Conservation (phyloP, 2,888 invertebrate genomes). For the Griposia aprilina region DNA sequence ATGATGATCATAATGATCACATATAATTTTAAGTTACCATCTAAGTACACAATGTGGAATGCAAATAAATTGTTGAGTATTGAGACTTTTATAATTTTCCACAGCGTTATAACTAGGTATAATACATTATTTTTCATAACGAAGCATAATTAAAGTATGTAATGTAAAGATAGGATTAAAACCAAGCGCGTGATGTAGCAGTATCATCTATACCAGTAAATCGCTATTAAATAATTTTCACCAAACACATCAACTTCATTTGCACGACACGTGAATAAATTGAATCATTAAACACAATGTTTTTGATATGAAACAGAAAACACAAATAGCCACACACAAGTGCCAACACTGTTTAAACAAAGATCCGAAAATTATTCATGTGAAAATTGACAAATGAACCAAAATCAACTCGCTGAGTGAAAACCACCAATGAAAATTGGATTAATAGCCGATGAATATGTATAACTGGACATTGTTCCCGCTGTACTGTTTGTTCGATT, state of each 20-base stretch:
- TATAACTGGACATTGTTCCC: constrained; percentile 83
- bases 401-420: constrained; percentile 84
- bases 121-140: too few species aligned
- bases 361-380: constrained; percentile 77
- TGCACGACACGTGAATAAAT: constrained; percentile 7
- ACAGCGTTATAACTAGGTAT: too few species aligned
- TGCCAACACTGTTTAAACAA: constrained; percentile 68
- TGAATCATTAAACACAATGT: constrained; percentile 38
- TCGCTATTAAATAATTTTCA: not conserved
- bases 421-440: constrained; percentile 85
- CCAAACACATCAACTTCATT: constrained; percentile 2
- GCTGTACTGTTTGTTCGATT: constrained; percentile 76
- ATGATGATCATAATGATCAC: too few species aligned
- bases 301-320: constrained; percentile 47
- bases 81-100: too few species aligned
- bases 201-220: not conserved
- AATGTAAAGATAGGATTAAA: not conserved
- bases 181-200: not conserved
- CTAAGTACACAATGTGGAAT: too few species aligned
- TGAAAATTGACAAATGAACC: constrained; percentile 86
- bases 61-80: too few species aligned
- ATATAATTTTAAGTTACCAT: too few species aligned
- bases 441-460: constrained; percentile 88
- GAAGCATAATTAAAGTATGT: not conserved
- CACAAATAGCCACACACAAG: constrained; percentile 46